Conservation (phyloP, 2,888 invertebrate species). For the Tenthredo livida region DNA sequence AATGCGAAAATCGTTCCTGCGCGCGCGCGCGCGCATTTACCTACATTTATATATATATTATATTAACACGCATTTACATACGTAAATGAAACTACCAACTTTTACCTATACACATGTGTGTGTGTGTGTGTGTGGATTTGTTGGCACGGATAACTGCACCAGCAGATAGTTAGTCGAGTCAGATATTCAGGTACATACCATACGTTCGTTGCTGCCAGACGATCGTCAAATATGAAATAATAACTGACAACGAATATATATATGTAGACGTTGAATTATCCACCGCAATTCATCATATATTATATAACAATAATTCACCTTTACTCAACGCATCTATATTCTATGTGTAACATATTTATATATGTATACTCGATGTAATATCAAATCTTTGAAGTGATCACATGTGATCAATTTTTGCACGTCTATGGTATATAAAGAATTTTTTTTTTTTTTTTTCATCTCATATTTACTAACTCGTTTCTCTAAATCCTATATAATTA, state of each 20-base stretch:
- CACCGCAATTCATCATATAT: neutral
- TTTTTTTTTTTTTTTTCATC: neutral
- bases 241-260: neutral
- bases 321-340: neutral
- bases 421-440: too few relatives aligned
- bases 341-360: too few relatives aligned
- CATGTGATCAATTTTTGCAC: neutral
- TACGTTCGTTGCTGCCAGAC: conserved; percentile 59
- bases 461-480: neutral
- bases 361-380: too few relatives aligned
- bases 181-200: neutral
- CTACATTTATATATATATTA: neutral
- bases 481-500: neutral
- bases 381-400: too few relatives aligned
- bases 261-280: neutral
- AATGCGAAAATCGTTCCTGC: conserved; percentile 16
- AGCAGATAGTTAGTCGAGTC: neutral
- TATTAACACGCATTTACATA: neutral
- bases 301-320: neutral
- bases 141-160: neutral
- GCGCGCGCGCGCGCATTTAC: conserved; percentile 32
- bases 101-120: neutral
- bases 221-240: conserved; percentile 61
- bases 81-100: neutral
- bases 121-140: neutral